Conservation (phyloP, 2,797 vertebrate genomes). For the Pachyuromys duprasi region DNA sequence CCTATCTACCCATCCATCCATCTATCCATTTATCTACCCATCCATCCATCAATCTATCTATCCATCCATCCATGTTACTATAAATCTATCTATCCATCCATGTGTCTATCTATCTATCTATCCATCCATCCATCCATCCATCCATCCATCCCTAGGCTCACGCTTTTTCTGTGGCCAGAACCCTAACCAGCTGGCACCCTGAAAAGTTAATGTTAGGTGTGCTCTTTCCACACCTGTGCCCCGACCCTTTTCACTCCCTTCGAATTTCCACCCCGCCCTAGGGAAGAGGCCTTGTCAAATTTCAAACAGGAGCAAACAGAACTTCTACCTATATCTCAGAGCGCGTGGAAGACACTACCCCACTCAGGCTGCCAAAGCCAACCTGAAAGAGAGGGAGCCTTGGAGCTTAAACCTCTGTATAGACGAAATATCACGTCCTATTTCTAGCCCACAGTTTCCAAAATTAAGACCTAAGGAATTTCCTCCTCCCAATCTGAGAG, state of each 20-base stretch:
- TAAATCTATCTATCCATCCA: neutral
- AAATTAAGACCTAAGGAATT: conserved; percentile 50
- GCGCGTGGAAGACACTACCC: neutral
- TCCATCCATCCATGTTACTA: too few relatives aligned
- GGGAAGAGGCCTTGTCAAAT: neutral
- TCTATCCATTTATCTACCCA: neutral
- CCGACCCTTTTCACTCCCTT: neutral
- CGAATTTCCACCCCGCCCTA: neutral
- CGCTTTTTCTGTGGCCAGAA: neutral
- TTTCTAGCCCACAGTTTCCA: conserved; percentile 29
- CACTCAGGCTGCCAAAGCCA: neutral
- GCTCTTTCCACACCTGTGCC: neutral
- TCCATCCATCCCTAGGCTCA: neutral
- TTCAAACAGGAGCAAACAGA: neutral
- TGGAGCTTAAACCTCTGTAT: neutral
- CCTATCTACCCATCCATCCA: neutral
- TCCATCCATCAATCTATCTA: neutral
- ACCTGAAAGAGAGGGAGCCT: neutral
- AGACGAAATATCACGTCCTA: neutral
- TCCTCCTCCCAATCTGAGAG: neutral
- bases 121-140: too few relatives aligned
- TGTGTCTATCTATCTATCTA: neutral
- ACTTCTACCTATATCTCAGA: neutral
- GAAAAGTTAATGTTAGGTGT: neutral
- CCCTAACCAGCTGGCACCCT: neutral